phyloP scores from a whole-genome alignment of 2,113 vertebrate species.

The Lamprologus lemairii region DNA sequence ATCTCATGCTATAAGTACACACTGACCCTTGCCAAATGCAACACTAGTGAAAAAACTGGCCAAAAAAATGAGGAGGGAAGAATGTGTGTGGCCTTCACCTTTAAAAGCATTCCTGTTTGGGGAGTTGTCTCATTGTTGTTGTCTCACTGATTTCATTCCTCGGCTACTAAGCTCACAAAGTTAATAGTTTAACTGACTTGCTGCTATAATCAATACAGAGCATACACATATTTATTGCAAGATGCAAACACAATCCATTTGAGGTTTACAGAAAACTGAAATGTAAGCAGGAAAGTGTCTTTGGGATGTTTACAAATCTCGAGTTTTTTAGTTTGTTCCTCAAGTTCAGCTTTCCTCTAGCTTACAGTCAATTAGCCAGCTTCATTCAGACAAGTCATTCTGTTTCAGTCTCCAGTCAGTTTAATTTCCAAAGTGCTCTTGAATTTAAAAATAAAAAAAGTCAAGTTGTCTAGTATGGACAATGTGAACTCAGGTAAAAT shows the following conservation, averaged over 20 bases:
- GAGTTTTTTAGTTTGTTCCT: neutral
- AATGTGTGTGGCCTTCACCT: neutral
- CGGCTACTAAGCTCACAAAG: neutral
- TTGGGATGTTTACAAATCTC: rapidly evolving
- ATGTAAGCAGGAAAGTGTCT: neutral
- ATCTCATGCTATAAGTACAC: neutral
- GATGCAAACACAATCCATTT: neutral
- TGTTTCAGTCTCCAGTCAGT: neutral
- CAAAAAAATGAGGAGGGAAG: neutral
- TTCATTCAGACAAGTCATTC: neutral
- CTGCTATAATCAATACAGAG: neutral
- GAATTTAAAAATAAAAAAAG: neutral
- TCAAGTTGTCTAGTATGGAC: neutral
- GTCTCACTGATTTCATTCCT: neutral
- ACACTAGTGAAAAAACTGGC: neutral
- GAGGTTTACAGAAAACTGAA: neutral
- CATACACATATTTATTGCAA: neutral
- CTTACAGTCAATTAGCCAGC: neutral
- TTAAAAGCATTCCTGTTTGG: neutral
- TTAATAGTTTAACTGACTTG: neutral
- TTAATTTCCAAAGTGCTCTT: neutral
- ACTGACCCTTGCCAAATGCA: neutral
- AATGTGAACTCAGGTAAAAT: neutral
- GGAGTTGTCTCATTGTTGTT: neutral
- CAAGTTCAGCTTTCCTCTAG: neutral